phyloP scores from a whole-genome alignment of 2,888 invertebrate species.

The Vanessa cardui region DNA sequence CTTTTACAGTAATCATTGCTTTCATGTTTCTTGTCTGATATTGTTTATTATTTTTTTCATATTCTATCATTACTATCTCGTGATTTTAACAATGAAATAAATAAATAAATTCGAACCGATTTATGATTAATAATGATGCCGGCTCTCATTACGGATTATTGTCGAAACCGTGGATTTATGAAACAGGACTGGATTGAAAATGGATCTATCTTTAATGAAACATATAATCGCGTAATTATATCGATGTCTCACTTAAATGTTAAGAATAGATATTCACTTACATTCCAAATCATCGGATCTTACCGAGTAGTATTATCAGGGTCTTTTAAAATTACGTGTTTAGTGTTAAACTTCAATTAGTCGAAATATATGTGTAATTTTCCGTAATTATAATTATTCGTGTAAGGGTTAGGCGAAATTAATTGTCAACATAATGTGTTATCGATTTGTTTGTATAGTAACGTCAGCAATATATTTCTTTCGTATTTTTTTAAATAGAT shows the following conservation, averaged over 20 bases:
- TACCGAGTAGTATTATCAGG: slow-evolving; percentile 68
- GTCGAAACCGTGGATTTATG: slow-evolving; percentile 6
- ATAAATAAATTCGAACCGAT: not conserved
- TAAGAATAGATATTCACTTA: slow-evolving; percentile 20
- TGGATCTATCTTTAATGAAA: slow-evolving; percentile 7
- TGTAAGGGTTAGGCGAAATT: slow-evolving; percentile 17
- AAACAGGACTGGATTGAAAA: slow-evolving; percentile 12
- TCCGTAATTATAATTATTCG: slow-evolving; percentile 33
- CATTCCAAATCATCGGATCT: slow-evolving; percentile 30
- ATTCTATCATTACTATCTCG: no score
- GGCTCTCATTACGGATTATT: not conserved
- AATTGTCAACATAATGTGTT: not conserved
- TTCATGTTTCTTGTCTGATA: no score
- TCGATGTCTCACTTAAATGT: slow-evolving; percentile 24
- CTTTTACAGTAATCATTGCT: no score
- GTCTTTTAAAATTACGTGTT: slow-evolving; percentile 65
- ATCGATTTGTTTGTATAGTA: not conserved
- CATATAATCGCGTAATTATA: slow-evolving; percentile 8
- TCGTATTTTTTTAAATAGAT: not conserved
- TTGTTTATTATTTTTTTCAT: no score
- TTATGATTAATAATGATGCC: not conserved
- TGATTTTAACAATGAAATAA: not conserved
- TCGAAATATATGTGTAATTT: slow-evolving; percentile 36
- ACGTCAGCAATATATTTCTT: not conserved
- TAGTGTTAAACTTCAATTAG: slow-evolving; percentile 64